phyloP scores from a whole-genome alignment of 30 jellyfish, hydroid and myxozoan species.

The Sanderia malayensis region DNA sequence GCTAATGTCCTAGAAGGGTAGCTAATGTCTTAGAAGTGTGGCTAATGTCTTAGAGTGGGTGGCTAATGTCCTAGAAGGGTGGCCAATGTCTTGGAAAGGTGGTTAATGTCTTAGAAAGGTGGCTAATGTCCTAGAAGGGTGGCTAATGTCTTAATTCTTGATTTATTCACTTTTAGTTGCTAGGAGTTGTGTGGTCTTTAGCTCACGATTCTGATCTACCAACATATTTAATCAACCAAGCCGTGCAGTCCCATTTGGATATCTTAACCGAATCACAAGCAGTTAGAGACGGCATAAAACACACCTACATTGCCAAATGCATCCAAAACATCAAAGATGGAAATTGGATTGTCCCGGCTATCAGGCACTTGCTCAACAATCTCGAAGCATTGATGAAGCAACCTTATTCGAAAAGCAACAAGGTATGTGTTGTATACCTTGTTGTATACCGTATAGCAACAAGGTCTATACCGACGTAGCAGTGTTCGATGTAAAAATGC shows the following conservation, averaged over 20 bases:
- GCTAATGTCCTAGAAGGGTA: too few species aligned
- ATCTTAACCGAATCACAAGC: constrained; percentile 80
- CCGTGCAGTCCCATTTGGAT: constrained; percentile 95
- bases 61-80: too few species aligned
- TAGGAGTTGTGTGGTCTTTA: constrained; percentile 76
- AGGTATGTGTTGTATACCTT: too few species aligned
- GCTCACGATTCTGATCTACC: constrained; percentile 60
- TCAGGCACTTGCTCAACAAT: constrained; percentile 77
- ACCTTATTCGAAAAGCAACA: constrained; percentile 69
- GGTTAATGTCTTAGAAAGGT: too few species aligned
- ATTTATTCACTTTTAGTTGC: constrained; percentile 45
- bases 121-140: too few species aligned
- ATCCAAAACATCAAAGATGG: constrained; percentile 76
- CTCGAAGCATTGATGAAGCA: constrained; percentile 75
- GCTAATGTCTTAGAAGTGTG: too few species aligned
- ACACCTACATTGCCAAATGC: constrained; percentile 73
- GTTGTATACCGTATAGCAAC: too few species aligned
- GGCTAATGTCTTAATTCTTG: too few species aligned
- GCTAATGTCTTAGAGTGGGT: too few species aligned
- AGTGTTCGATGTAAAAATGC: too few species aligned
- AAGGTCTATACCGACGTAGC: too few species aligned
- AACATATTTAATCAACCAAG: constrained; percentile 74
- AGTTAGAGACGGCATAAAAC: constrained; percentile 58
- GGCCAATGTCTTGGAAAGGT: too few species aligned
- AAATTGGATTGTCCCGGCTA: constrained; percentile 89